These are phyloP conservation scores for Alfaro cultratus DNA, from an alignment of 2,797 vertebrate genomes.

Conservation along the genomic window DNA sequence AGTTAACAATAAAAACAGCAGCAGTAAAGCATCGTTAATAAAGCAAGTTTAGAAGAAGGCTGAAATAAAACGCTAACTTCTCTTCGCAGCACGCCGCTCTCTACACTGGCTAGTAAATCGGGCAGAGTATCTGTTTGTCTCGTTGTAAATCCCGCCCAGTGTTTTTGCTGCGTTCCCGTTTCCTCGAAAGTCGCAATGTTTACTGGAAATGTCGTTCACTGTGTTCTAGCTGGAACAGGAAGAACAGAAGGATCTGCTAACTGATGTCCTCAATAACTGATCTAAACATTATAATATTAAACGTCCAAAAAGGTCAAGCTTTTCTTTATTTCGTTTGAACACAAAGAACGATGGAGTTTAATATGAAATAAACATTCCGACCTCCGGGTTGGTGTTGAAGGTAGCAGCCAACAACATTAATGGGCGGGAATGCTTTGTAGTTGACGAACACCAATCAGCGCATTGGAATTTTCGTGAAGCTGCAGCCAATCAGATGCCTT, in stretches of 20 bases:
- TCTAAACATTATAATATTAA: background rate
- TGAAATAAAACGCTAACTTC: background rate
- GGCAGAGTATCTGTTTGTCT: background rate
- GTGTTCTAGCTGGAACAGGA: background rate
- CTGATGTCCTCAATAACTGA: background rate
- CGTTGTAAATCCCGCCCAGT: background rate
- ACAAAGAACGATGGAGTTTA: background rate
- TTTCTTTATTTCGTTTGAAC: background rate
- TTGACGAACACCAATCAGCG: conserved; percentile 37
- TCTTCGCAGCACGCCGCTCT: background rate
- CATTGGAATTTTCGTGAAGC: accelerated
- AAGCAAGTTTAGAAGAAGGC: background rate
- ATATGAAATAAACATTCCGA: background rate
- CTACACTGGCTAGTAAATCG: background rate
- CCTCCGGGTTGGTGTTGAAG: background rate
- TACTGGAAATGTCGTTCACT: background rate
- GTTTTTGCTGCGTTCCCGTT: background rate
- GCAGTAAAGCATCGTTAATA: background rate
- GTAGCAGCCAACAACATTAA: conserved; percentile 55
- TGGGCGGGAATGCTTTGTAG: conserved; percentile 40
- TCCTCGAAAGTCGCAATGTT: background rate
- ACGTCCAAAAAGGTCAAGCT: background rate
- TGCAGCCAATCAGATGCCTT: conserved; percentile 46
- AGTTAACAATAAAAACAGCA: background rate
- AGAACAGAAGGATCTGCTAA: background rate